Conservation (phyloP, 2,888 invertebrate species). For the Volucella inanis region DNA sequence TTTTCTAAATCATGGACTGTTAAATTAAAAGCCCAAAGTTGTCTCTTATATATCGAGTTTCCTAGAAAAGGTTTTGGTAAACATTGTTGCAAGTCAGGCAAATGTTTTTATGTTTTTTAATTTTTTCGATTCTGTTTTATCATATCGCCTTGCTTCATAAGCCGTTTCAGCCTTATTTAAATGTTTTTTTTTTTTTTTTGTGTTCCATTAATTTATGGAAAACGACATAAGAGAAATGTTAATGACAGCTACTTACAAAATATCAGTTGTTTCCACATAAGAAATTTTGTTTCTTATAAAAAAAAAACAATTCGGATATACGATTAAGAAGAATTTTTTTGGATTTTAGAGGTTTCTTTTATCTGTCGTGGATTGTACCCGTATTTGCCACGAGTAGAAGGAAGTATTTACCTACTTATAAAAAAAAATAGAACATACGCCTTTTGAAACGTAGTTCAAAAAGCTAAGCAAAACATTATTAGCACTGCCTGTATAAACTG, state of each 20-base stretch:
- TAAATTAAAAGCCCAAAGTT: slow-evolving; percentile 45
- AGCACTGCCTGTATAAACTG: too few relatives aligned
- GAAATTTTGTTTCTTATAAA: not conserved
- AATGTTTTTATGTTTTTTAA: slow-evolving; percentile 30
- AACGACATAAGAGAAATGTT: too few relatives aligned
- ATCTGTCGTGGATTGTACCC: too few relatives aligned
- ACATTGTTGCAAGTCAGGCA: slow-evolving; percentile 61
- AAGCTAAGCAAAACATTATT: too few relatives aligned
- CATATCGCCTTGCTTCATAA: slow-evolving; percentile 57
- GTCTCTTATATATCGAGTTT: slow-evolving; percentile 35
- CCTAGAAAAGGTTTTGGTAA: slow-evolving; percentile 50
- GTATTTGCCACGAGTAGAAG: too few relatives aligned
- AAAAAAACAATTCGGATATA: too few relatives aligned
- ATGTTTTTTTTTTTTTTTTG: not conserved
- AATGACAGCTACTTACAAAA: slow-evolving; percentile 1
- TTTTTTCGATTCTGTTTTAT: slow-evolving; percentile 47
- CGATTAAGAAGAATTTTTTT: too few relatives aligned
- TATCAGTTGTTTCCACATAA: not conserved
- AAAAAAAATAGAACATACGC: too few relatives aligned
- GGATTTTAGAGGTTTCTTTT: too few relatives aligned
- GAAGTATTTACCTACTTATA: too few relatives aligned
- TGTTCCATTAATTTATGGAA: too few relatives aligned
- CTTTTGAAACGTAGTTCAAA: too few relatives aligned
- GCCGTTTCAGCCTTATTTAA: slow-evolving; percentile 35
- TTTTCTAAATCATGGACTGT: slow-evolving; percentile 36